These are phyloP conservation scores for Pseudorasbora parva DNA, from an alignment of 2,113 vertebrate genomes.

Conservation along the genomic window DNA sequence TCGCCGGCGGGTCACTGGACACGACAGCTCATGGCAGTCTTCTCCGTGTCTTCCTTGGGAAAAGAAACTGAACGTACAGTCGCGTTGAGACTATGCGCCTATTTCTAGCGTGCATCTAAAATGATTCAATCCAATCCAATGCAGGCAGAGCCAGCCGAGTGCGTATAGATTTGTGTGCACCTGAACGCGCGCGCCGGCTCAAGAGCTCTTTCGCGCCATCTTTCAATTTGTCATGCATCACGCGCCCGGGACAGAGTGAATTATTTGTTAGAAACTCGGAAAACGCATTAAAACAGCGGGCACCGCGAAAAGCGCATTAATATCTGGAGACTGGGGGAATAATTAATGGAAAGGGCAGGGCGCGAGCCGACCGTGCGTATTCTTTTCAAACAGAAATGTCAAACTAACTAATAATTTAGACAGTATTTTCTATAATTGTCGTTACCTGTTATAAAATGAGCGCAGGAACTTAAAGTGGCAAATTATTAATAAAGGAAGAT, in stretches of 20 bases:
- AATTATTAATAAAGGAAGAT: too few relatives aligned
- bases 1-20: constrained; percentile 54
- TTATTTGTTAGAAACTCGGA: constrained; percentile 48
- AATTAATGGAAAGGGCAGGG: constrained; percentile 20
- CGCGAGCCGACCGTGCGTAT: not conserved
- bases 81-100: constrained; percentile 50
- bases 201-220: constrained; percentile 27
- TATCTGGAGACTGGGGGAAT: constrained; percentile 9
- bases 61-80: constrained; percentile 43
- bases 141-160: constrained; percentile 22
- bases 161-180: constrained; percentile 43
- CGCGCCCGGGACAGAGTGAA: constrained; percentile 41
- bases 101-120: not conserved
- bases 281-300: constrained; percentile 49
- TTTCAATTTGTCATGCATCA: constrained; percentile 53
- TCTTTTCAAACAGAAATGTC: not conserved
- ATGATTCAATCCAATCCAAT: not conserved
- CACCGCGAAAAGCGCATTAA: constrained; percentile 1
- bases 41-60: constrained; percentile 45
- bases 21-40: constrained; percentile 50
- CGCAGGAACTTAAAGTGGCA: too few relatives aligned
- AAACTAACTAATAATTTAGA: not conserved
- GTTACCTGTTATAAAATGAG: not conserved
- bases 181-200: constrained; percentile 21
- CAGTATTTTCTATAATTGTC: not conserved